Conservation (phyloP, 2,113 vertebrate genomes). For the Lasiurus cinereus region DNA sequence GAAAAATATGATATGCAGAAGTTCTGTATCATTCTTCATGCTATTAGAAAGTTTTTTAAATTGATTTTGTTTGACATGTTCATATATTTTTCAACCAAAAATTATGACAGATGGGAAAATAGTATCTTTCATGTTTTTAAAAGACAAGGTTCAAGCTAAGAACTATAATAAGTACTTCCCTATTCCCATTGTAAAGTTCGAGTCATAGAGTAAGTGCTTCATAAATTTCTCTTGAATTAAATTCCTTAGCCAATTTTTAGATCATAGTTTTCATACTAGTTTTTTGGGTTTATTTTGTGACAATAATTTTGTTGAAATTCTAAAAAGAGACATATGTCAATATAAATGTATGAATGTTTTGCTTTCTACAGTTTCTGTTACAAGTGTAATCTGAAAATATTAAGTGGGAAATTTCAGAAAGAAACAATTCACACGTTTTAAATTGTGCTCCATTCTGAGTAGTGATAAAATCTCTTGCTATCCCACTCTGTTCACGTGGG, state of each 20-base stretch:
- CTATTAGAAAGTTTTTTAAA: conserved; percentile 23
- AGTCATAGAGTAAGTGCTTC: background rate
- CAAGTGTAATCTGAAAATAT: background rate
- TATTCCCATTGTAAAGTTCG: background rate
- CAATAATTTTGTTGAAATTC: background rate
- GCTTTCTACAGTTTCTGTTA: background rate
- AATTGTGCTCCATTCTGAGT: background rate
- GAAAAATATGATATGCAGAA: conserved; percentile 39
- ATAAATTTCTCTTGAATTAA: conserved; percentile 1
- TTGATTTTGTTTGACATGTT: conserved; percentile 50
- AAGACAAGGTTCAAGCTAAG: background rate
- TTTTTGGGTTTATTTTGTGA: background rate
- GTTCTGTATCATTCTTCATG: background rate
- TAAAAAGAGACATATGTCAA: background rate
- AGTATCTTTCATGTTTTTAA: conserved; percentile 32
- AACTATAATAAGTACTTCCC: background rate
- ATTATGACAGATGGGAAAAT: conserved; percentile 36
- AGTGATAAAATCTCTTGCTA: background rate
- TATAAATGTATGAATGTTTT: background rate
- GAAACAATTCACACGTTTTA: background rate
- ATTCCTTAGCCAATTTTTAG: background rate
- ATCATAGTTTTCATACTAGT: background rate
- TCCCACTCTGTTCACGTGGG: background rate
- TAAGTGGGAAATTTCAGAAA: background rate
- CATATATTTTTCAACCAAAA: conserved; percentile 52